These are phyloP conservation scores for Ochropacha duplaris DNA, from an alignment of 2,888 invertebrate genomes.

Conservation along the genomic window DNA sequence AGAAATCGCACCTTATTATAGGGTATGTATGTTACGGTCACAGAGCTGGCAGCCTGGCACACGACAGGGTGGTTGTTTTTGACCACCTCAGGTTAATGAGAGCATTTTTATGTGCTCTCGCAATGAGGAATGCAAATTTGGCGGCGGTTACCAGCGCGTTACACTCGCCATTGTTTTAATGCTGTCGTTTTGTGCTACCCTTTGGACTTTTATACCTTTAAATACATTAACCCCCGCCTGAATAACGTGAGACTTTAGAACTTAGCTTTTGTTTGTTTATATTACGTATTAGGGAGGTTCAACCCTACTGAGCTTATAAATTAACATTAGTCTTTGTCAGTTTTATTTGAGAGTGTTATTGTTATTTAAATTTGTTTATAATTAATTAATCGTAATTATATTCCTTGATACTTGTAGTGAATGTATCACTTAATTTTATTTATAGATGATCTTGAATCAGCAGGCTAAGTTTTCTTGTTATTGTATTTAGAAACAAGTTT, in stretches of 20 bases:
- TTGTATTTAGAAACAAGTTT: background rate
- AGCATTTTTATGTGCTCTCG: slow-evolving; percentile 78
- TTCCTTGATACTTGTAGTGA: background rate
- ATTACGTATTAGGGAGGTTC: slow-evolving; percentile 19
- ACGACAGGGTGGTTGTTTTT: slow-evolving; percentile 57
- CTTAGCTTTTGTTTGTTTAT: slow-evolving; percentile 60
- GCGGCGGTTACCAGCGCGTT: slow-evolving; percentile 69
- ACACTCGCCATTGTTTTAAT: slow-evolving; percentile 75
- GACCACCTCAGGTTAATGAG: slow-evolving; percentile 80
- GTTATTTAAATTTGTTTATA: background rate
- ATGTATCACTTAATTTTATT: background rate
- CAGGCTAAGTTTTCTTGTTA: background rate
- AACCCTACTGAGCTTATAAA: slow-evolving; percentile 1
- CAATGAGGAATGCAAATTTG: slow-evolving; percentile 82
- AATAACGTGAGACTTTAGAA: slow-evolving; percentile 55
- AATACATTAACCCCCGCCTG: slow-evolving; percentile 64
- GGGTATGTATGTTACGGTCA: slow-evolving; percentile 25
- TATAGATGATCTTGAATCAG: background rate
- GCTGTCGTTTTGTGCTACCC: slow-evolving; percentile 60
- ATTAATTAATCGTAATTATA: background rate
- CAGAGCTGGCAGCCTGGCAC: slow-evolving; percentile 34
- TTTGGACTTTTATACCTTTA: slow-evolving; percentile 66
- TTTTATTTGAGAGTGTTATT: background rate
- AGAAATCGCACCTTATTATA: slow-evolving; percentile 27
- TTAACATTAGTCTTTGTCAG: background rate